Percentiles rank a stretch among this genome's conserved stretches.
Conservation (phyloP, 2,113 vertebrate species). For the Herpetotheres cachinnans region DNA sequence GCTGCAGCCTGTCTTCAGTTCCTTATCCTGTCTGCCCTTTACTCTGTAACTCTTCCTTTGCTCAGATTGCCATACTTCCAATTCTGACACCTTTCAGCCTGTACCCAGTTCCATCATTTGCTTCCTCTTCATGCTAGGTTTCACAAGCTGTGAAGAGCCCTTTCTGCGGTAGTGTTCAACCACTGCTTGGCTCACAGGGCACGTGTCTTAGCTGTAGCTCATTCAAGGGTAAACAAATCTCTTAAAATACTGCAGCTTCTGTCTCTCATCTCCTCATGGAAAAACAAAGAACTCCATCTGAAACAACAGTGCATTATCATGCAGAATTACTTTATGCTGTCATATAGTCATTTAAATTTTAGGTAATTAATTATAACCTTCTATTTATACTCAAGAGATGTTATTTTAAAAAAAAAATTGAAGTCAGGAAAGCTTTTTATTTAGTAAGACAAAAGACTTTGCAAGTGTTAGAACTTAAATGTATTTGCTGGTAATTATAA, state of each 20-base stretch:
- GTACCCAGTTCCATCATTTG: not conserved
- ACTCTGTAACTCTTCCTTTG: not conserved
- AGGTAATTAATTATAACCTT: not conserved
- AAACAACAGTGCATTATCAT: not conserved
- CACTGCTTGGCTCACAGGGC: not conserved
- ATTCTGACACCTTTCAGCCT: not conserved
- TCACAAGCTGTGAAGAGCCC: not conserved
- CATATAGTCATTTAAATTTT: not conserved
- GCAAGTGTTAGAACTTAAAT: not conserved
- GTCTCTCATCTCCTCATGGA: not conserved
- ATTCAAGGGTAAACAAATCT: not conserved
- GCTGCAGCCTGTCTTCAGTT: not conserved
- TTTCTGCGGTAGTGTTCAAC: not conserved
- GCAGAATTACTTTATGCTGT: not conserved
- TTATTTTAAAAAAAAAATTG: not conserved
- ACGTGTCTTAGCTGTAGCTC: not conserved
- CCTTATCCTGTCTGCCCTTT: not conserved
- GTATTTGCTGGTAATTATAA: not conserved
- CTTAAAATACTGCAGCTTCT: not conserved
- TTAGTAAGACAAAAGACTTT: not conserved
- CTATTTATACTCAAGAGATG: not conserved
- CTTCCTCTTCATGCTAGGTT: not conserved
- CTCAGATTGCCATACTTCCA: accelerated
- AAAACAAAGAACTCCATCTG: not conserved
- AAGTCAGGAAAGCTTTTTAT: not conserved